A percentile compares a stretch with the other conserved stretches of the same genome.
Evolutionary conservation across 2,797 vertebrate species (phyloP).

Genomic region (Chanos chanos): DNA sequence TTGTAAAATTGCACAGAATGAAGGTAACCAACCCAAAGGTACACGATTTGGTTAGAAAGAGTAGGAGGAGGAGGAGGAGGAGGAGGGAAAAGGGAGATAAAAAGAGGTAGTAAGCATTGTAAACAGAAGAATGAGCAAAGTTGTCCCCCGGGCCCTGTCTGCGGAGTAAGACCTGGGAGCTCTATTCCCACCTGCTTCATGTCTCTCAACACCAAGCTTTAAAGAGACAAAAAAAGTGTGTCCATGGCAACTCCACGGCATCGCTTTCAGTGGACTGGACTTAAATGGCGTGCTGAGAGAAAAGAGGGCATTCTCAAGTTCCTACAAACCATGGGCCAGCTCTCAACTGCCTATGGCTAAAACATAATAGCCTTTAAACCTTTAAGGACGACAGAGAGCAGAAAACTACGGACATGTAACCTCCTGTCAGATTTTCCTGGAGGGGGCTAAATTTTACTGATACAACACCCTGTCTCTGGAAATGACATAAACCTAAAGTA

Average conservation of each 20-base stretch:
- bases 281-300: slow-evolving; percentile 4
- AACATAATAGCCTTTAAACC: no score
- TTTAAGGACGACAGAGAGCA: no score
- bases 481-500: no score
- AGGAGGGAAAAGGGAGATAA: background rate
- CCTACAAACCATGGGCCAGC: background rate
- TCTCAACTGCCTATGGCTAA: no score
- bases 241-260: slow-evolving; percentile 25
- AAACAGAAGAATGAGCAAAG: no score
- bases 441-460: no score
- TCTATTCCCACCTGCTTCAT: slow-evolving; percentile 17
- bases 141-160: background rate
- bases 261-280: slow-evolving; percentile 1
- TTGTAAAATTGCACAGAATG: background rate
- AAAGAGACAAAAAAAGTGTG: background rate
- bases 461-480: no score
- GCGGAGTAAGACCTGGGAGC: slow-evolving; percentile 5
- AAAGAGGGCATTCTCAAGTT: slow-evolving; percentile 10
- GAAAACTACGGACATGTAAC: no score
- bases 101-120: no score
- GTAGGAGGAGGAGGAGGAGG: background rate
- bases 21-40: background rate
- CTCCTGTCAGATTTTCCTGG: no score
- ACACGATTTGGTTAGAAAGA: background rate
- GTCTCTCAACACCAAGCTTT: no score